Evolutionary conservation across 2,113 vertebrate species (phyloP).

Genomic region (Perca flavescens): DNA sequence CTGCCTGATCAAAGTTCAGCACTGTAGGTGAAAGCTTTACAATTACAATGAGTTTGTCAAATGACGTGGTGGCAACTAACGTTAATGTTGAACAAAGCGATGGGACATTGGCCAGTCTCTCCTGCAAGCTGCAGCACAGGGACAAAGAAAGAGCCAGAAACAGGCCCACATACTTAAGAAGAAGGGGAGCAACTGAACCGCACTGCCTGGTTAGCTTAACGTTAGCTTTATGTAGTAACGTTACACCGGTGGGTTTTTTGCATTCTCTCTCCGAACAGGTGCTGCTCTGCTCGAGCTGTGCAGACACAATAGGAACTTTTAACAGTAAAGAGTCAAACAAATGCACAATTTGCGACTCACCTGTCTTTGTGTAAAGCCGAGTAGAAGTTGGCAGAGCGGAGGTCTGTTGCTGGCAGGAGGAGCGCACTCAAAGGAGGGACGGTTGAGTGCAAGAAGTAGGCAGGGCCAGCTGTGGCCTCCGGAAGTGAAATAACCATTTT

Average conservation of each 20-base stretch:
- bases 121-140: slow-evolving; percentile 1
- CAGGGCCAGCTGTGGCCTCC: neutral
- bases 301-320: accelerated
- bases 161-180: slow-evolving; percentile 38
- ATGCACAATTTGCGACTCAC: slow-evolving; percentile 22
- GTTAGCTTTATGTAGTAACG: slow-evolving; percentile 49
- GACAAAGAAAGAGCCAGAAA: slow-evolving; percentile 55
- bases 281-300: accelerated
- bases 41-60: neutral
- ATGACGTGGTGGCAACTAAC: neutral
- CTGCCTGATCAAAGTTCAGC: slow-evolving; percentile 25
- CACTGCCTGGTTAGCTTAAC: slow-evolving; percentile 43
- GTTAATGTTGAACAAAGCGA: neutral
- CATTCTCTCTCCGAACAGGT: neutral
- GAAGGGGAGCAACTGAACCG: slow-evolving; percentile 29
- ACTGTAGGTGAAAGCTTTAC: neutral
- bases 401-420: slow-evolving; percentile 20
- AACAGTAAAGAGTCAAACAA: accelerated
- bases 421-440: slow-evolving; percentile 14
- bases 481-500: slow-evolving; percentile 34
- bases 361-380: slow-evolving; percentile 14
- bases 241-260: neutral
- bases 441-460: slow-evolving; percentile 24
- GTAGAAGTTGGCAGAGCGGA: slow-evolving; percentile 10
- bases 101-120: neutral